Evolutionary conservation across 2,113 vertebrate genomes (phyloP), one percentile per base, ranked within the genome.

Genomic region (Limnothrissa miodon): DNA sequence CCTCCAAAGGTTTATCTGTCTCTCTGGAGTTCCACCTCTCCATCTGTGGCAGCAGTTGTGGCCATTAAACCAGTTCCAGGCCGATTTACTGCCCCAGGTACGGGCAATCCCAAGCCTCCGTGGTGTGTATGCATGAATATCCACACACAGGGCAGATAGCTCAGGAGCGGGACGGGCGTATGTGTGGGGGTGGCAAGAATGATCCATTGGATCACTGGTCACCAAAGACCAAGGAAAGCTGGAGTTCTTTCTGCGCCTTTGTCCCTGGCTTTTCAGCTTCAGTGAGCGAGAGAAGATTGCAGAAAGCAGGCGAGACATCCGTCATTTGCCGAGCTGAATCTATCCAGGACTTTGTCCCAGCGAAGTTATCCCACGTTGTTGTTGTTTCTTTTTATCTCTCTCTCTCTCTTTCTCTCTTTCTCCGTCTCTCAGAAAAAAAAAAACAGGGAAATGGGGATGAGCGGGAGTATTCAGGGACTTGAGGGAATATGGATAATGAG

Each of bases 121-220:
- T 11, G 1, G 25, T 33, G 59, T 33, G 15, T 33, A 66, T 66
- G 59, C 59, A 33, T 10, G 56, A 10, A 33, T 66, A 66, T 66
- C 59, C 59, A n/a, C 33, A 8, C 9, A 33, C 59, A 7, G 59
- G 59, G n/a, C n/a, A 1, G 56, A 25, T 25, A 59, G 56, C 7
- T 1, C 7, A 7, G 56, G 56, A 25, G 56, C 0, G n/a, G 23
- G 56, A 6, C 23, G 56, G 23, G 56, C 17, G 53, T 56, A 21
- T 21, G 59, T 66, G 59, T 25, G 19, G 59, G 13, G 66, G 66
- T 2, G 66, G 66, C 66, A 11, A 4, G 66, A 85, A 62, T 81
- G 79, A 83, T 83, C 48, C n/a, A 45, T 45, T 80, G 82, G 87
- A 88, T 88, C 83, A 85, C 42, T 78, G 79, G 48, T 36, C 79